Conservation (phyloP, 1,140 invertebrate species). For the Grapholita molesta region DNA sequence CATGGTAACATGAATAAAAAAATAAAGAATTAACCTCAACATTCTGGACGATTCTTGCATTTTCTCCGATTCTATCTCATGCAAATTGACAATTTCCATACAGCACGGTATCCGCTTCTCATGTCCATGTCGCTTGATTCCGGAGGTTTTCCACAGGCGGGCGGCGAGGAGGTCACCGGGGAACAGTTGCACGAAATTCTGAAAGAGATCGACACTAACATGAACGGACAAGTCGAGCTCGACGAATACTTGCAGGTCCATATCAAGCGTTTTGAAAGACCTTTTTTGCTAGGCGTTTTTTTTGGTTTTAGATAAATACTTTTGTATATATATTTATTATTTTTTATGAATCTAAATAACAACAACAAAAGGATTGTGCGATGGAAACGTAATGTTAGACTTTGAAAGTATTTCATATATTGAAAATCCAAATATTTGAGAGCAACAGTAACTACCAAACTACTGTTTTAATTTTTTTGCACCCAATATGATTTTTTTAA, state of each 20-base stretch:
- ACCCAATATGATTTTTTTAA: too few relatives aligned
- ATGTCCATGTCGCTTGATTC: conserved; percentile 25
- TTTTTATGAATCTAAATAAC: not conserved
- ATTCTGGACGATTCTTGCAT: not conserved
- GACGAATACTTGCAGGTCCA: conserved; percentile 98
- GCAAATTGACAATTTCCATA: not conserved
- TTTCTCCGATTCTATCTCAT: not conserved
- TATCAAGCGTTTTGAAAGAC: conserved; percentile 29
- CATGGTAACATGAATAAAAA: too few relatives aligned
- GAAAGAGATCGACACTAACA: conserved; percentile 98
- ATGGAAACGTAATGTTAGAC: too few relatives aligned
- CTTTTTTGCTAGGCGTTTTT: not conserved
- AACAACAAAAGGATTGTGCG: too few relatives aligned
- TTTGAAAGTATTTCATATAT: too few relatives aligned
- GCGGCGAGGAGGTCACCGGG: conserved; percentile 94
- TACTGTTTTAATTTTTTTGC: too few relatives aligned
- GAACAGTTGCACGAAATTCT: conserved; percentile 98
- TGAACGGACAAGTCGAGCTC: conserved; percentile 99
- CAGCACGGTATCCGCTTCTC: not conserved
- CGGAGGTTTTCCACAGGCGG: conserved; percentile 81
- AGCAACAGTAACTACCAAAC: too few relatives aligned
- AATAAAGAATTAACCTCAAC: too few relatives aligned
- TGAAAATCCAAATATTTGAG: too few relatives aligned
- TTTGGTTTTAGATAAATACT: not conserved
- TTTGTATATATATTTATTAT: not conserved